These are phyloP conservation scores for Euphydryas editha DNA, from an alignment of 2,888 invertebrate species.

Conservation along the genomic window DNA sequence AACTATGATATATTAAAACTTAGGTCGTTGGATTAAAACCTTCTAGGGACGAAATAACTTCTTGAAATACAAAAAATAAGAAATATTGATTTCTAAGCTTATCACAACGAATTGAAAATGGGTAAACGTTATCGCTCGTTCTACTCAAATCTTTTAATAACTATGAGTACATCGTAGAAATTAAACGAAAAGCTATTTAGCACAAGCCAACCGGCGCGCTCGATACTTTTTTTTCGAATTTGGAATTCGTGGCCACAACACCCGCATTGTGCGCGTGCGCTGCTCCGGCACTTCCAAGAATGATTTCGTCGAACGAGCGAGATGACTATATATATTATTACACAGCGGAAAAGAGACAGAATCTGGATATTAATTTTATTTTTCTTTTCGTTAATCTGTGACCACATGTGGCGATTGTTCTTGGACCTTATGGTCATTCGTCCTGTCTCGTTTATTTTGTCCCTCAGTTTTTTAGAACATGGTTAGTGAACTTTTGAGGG, in stretches of 20 bases:
- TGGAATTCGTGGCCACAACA: slow-evolving; percentile 77
- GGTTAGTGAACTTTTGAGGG: slow-evolving; percentile 70
- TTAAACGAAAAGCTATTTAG: slow-evolving; percentile 65
- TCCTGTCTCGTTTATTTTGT: slow-evolving; percentile 53
- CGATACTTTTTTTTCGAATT: slow-evolving; percentile 67
- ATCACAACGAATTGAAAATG: too few relatives aligned
- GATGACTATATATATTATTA: slow-evolving; percentile 44
- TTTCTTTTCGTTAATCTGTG: slow-evolving; percentile 80
- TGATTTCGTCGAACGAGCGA: slow-evolving; percentile 72
- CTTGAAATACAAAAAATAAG: too few relatives aligned
- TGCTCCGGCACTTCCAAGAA: slow-evolving; percentile 77
- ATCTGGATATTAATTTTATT: slow-evolving; percentile 71
- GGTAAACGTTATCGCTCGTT: too few relatives aligned
- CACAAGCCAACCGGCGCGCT: slow-evolving; percentile 56
- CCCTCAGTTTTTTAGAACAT: slow-evolving; percentile 50
- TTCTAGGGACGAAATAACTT: too few relatives aligned
- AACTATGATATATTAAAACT: too few relatives aligned
- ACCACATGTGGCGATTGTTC: slow-evolving; percentile 83
- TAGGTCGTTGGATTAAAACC: too few relatives aligned
- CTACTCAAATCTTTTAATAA: background rate
- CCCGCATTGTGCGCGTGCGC: slow-evolving; percentile 79
- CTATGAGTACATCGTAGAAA: slow-evolving; percentile 45
- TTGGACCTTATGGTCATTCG: slow-evolving; percentile 81
- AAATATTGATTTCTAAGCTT: too few relatives aligned
- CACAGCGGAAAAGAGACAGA: slow-evolving; percentile 49